phyloP scores from a whole-genome alignment of 2,888 invertebrate genomes.

The Horisme vitalbata region DNA sequence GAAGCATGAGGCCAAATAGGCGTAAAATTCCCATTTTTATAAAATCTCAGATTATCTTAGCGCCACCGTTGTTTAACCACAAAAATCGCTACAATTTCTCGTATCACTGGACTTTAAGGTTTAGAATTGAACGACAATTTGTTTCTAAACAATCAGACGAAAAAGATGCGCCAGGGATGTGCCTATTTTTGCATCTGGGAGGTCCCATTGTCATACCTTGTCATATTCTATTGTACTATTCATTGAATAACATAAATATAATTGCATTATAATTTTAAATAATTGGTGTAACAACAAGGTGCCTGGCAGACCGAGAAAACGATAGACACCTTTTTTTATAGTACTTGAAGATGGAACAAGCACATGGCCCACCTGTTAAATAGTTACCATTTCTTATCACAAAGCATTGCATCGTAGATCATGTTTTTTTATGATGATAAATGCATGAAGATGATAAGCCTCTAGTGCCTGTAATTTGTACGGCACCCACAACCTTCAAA shows the following conservation, averaged over 20 bases:
- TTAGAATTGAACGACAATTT: not conserved
- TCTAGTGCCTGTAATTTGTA: too few relatives aligned
- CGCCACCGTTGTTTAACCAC: conserved; percentile 43
- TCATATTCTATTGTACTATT: conserved; percentile 68
- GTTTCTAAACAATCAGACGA: not conserved
- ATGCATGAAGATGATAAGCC: too few relatives aligned
- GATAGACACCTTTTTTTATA: too few relatives aligned
- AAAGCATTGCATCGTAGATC: too few relatives aligned
- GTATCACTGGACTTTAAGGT: not conserved
- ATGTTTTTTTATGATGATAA: too few relatives aligned
- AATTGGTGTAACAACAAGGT: conserved; percentile 59
- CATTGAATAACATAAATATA: conserved; percentile 59
- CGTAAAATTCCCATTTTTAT: conserved; percentile 51
- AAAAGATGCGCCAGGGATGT: conserved; percentile 2
- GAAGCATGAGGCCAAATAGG: conserved; percentile 47
- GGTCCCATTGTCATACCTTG: conserved; percentile 68
- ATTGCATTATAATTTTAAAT: conserved; percentile 64
- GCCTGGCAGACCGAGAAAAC: too few relatives aligned
- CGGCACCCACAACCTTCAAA: too few relatives aligned
- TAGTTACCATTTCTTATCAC: too few relatives aligned
- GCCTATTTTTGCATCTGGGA: conserved; percentile 47
- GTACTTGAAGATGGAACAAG: too few relatives aligned
- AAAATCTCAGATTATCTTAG: conserved; percentile 41
- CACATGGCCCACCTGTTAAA: too few relatives aligned
- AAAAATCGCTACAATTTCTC: not conserved